Evolutionary conservation across 2,888 invertebrate species (phyloP).

Genomic region (Congeria kusceri): DNA sequence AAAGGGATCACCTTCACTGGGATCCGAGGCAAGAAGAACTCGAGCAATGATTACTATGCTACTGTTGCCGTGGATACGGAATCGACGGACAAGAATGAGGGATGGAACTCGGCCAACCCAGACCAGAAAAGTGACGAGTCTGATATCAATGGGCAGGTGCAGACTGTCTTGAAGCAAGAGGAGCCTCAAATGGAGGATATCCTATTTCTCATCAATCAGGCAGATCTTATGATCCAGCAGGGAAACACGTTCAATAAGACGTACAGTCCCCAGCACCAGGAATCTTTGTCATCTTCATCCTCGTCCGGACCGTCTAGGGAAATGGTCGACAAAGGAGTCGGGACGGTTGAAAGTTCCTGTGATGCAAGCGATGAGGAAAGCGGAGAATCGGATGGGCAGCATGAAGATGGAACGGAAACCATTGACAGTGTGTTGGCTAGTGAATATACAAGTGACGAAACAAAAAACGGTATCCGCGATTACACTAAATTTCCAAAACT

Average conservation of each 20-base stretch:
- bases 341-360: constrained; percentile 75
- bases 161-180: constrained; percentile 56
- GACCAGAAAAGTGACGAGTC: constrained; percentile 54
- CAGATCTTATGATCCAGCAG: constrained; percentile 75
- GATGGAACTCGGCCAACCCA: constrained; percentile 29
- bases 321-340: constrained; percentile 61
- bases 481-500: constrained; percentile 62
- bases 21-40: constrained; percentile 47
- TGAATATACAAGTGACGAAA: constrained; percentile 75
- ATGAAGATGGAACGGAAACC: constrained; percentile 76
- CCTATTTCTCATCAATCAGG: constrained; percentile 76
- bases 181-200: constrained; percentile 70
- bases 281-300: constrained; percentile 54
- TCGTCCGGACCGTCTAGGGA: constrained; percentile 37
- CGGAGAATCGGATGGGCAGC: constrained; percentile 72
- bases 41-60: constrained; percentile 55
- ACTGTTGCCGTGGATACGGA: constrained; percentile 55
- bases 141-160: constrained; percentile 46
- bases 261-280: constrained; percentile 46
- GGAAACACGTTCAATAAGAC: constrained; percentile 55
- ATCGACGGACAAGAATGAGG: constrained; percentile 70
- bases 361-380: constrained; percentile 81
- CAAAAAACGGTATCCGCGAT: constrained; percentile 57
- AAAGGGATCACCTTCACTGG: constrained; percentile 62
- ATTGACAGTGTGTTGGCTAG: constrained; percentile 77